phyloP scores from a whole-genome alignment of 1,140 invertebrate genomes.

The Lepidurus packardi region DNA sequence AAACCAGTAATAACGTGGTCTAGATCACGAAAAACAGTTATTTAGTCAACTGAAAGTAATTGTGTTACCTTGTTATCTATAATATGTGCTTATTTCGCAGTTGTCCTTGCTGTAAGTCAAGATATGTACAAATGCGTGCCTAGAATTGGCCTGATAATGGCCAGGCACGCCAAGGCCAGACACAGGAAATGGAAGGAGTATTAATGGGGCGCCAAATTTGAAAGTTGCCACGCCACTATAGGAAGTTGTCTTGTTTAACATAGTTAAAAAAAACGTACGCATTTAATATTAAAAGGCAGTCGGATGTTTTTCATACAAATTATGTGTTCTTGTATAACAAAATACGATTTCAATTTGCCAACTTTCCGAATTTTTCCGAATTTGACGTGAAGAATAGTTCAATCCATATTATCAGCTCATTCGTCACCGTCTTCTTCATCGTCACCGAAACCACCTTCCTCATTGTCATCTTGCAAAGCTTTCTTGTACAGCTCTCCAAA shows the following conservation, averaged over 20 bases:
- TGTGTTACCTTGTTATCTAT: neutral
- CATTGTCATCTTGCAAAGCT: neutral
- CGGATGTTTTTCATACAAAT: too few species aligned
- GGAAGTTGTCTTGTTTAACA: neutral
- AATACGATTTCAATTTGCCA: too few species aligned
- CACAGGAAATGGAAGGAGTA: neutral
- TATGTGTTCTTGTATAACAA: too few species aligned
- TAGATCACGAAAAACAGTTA: neutral
- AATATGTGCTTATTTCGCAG: neutral
- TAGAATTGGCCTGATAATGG: conserved; percentile 19
- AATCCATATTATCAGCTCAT: neutral
- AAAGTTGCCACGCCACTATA: neutral
- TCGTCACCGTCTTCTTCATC: neutral
- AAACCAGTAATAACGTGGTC: neutral
- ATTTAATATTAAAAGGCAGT: too few species aligned
- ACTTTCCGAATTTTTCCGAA: too few species aligned
- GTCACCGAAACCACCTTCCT: neutral
- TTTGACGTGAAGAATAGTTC: too few species aligned
- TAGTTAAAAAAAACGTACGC: too few species aligned
- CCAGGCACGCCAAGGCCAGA: conserved; percentile 20
- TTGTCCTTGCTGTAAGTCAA: neutral
- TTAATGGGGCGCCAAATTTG: neutral
- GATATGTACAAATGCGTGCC: conserved; percentile 7
- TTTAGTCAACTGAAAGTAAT: neutral
- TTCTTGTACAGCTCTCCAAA: neutral